Base-by-base conservation (phyloP, 1,140 invertebrate genomes). In the Zaprionus lachaisei region DNA sequence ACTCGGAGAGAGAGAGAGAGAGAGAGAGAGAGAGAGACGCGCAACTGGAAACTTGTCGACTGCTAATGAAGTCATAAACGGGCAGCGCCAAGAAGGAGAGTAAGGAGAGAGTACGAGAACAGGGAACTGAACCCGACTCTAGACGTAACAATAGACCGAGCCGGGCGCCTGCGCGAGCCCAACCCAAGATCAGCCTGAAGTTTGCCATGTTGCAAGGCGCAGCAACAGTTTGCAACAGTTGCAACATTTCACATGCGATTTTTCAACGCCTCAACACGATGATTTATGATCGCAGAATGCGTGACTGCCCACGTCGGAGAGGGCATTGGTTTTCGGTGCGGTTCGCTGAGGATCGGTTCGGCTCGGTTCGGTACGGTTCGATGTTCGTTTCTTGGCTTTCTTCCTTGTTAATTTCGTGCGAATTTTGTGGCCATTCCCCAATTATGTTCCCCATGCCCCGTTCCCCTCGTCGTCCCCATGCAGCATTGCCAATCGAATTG, bases 1-100 rank as follows among this genome's bases (percentile, higher is more conserved):
- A 89, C 80, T 73, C 77, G 44, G 20, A 20, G 20, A 20, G 20
- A 20, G 20, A 20, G 56, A 67, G 41, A 65, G 49, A 17, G 41
- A 11, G 34, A 14, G 34, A 0, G 34, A 37, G 14, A 5, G 4
- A 15, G 37, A 38, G 37, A 38, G 79, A 70, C 38, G 15, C 20
- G 31, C 56, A 67, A 51, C 47, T 51, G 11, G 20, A 74, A 83
- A 87, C 83, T 83, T 87, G 73, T 83, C 72, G 84, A 77, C 81
- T 84, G 70, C 76, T 90, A 89, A 89, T 89, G 85, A 90, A 89
- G 85, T 77, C 81, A 77, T 84, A 75, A 90, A 57, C 56, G 28
- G 54, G 71, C 56, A 63, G 71, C 56, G 57, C 57, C 34, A 47
- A 38, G 38, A 56, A 26, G 20, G 31, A 72, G 72, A 54, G 17